Evolutionary conservation across 2,113 vertebrate species (phyloP), one percentile per base, ranked within the genome.

Genomic region (Speoplatyrhinus poulsoni): DNA sequence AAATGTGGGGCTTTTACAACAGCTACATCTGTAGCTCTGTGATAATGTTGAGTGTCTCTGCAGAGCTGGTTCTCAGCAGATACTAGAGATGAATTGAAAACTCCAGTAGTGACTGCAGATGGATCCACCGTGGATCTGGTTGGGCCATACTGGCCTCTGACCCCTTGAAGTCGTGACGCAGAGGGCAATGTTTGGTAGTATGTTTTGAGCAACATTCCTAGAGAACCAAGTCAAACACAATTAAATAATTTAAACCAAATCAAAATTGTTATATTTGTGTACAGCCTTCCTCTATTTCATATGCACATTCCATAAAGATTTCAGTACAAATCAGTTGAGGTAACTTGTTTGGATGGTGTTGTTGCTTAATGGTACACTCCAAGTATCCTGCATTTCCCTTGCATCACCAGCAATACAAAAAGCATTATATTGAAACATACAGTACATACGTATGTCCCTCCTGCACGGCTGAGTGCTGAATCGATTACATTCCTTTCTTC

Each of bases 51-150:
- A 72, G 70, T 17, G 36, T 62, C 70, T 76, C 49, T 62, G 91
- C 92, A 93, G 94, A 97, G 96, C 95, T 96, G 96, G 94, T 94
- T 96, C 95, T 96, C 94, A 93, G 95, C 95, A 80, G 73, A 73
- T 66, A 71, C 65, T 62, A 76, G 61, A 79, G 73, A 83, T 32
- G 0, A 49, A 83, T 75, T 87, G 79, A 84, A 80, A 75, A 88
- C 82, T 91, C 85, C 88, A 87, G 82, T 91, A 94, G 91, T 92
- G 91, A 94, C 92, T 93, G 93, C 94, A 94, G 93, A 94, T 87
- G 3, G 72, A 91, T 94, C 91, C 92, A 89, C 90, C 92, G 89
- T 92, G 90, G 90, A 91, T 91, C 78, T 79, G 87, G 94, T 92
- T 91, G 93, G 94, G 94, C 95, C 92, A 94, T 93, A 95, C 89